Evolutionary conservation across 2,888 invertebrate species (phyloP).

Genomic region (Hyles lineata): DNA sequence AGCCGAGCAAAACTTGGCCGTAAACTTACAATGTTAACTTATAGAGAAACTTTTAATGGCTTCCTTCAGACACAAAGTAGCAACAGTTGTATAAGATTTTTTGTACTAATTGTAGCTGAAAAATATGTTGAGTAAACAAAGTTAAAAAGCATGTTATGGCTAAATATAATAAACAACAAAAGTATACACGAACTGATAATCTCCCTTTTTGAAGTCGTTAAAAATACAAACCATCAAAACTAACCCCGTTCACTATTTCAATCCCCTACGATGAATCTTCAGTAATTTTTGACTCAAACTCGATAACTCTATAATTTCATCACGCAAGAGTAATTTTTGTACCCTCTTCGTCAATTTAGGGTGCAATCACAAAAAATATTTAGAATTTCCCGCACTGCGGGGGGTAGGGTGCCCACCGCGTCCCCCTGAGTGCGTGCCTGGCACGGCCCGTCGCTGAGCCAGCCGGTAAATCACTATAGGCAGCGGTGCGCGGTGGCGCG

Average conservation of each 20-base stretch:
- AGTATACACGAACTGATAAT: no score
- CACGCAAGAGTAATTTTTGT: background rate
- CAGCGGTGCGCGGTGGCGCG: conserved; percentile 22
- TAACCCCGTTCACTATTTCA: background rate
- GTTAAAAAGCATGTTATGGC: no score
- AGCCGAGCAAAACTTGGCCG: background rate
- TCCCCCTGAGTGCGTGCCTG: conserved; percentile 23
- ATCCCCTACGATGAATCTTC: background rate
- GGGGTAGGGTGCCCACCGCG: conserved; percentile 3
- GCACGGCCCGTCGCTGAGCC: conserved; percentile 19
- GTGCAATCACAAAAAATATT: background rate
- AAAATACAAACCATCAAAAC: background rate
- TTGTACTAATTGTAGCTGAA: background rate
- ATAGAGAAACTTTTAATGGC: background rate
- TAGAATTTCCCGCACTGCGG: background rate
- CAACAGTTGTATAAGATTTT: background rate
- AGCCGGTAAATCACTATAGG: conserved; percentile 17
- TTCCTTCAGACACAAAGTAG: background rate
- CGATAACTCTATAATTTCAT: background rate
- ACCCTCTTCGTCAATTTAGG: background rate
- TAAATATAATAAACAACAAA: no score
- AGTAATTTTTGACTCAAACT: background rate
- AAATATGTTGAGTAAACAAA: no score
- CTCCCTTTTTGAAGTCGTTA: background rate
- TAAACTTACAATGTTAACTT: conserved; percentile 6